phyloP scores from a whole-genome alignment of 2,888 invertebrate species.

The Erebia aethiops region DNA sequence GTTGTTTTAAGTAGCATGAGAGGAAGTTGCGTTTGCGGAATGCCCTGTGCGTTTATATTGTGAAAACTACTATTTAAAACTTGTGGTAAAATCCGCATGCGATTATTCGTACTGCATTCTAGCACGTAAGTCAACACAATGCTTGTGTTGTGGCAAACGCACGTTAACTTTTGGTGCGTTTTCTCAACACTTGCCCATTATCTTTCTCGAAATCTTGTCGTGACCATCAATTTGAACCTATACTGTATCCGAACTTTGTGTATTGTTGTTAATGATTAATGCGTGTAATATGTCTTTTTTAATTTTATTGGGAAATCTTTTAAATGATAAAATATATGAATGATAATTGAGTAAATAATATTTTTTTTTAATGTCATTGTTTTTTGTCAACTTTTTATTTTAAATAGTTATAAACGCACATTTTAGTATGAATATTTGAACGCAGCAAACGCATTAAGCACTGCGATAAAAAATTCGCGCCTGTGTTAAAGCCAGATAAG shows the following conservation, averaged over 20 bases:
- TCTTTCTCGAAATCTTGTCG: background rate
- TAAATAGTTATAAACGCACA: background rate
- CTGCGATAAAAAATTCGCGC: background rate
- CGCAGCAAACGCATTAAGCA: background rate
- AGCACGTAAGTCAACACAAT: background rate
- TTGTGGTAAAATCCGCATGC: background rate
- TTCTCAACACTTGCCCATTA: background rate
- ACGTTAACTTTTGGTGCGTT: background rate
- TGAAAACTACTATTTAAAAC: background rate
- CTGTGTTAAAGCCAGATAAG: background rate
- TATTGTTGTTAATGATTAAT: background rate
- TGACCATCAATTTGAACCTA: background rate
- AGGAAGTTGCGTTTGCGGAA: background rate
- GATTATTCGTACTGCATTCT: background rate
- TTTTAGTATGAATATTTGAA: background rate
- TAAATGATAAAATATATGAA: background rate
- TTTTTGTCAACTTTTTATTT: background rate
- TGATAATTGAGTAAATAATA: too few species aligned
- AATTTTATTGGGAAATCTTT: background rate
- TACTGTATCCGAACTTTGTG: background rate
- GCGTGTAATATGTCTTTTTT: background rate
- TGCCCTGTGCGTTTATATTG: background rate
- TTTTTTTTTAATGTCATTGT: too few species aligned
- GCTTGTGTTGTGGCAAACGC: background rate
- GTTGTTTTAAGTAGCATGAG: background rate